Base-by-base conservation (phyloP, 2,113 vertebrate species). In the Numida meleagris region DNA sequence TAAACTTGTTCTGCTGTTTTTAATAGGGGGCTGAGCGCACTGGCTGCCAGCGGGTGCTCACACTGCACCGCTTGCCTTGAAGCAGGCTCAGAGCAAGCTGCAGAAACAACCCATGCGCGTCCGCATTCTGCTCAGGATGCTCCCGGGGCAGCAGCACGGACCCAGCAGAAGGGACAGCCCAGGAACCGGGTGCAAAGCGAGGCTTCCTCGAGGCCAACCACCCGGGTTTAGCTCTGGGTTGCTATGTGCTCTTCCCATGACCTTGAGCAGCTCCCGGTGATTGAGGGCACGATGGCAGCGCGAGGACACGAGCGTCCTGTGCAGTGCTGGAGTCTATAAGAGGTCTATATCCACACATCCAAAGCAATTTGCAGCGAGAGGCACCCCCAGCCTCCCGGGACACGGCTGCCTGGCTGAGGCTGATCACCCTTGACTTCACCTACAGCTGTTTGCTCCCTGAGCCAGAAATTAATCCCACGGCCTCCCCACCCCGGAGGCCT, bases 381-480 rank as follows among this genome's bases (percentile, higher is more conserved):
- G 66, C n/a, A 59, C 92, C 88, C 86, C 90, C 72, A 66, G 90
- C 76, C 94, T 62, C 91, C 82, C 59, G 91, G 94, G 91, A 95
- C 14, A 79, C 10, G 78, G 9, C 48, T 79, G 93, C 33, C 93
- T 82, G n/a, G 21, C 84, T 82, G 94, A 96, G 89, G 82, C 6
- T 92, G 78, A 91, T 95, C 93, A 95, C 89, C 94, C 94, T 77
- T 96, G 95, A 93, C 94, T 91, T 95, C 93, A 74, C 89, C 93
- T 82, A 14, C 67, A 96, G 93, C 87, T 67, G 67, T 82, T 93
- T 36, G 3, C 31, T 85, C 66, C 87, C 84, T 1, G 42, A 94
- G 89, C n/a, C 84, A 74, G 78, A 59, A 74, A 74, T 79, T 80
- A 87, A 76, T 24, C 67, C 94, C 55, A 6, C 27, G 0, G 50